Base-by-base conservation (phyloP, 1,140 invertebrate genomes). In the Psix sp. region DNA sequence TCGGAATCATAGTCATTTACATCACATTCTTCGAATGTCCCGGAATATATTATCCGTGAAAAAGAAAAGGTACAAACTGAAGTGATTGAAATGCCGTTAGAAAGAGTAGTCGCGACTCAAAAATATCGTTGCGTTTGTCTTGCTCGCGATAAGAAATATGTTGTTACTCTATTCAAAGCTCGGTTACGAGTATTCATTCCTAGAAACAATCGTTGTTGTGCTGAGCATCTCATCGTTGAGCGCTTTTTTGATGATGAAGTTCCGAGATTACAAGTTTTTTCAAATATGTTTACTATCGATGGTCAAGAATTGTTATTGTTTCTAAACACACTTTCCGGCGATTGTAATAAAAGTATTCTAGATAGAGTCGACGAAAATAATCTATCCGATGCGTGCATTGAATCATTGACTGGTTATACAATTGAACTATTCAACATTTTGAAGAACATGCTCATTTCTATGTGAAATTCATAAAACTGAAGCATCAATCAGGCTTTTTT, bases 181-280 rank as follows among this genome's bases (percentile, higher is more conserved):
- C 29, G 71, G 14, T 51, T 52, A 10, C 68, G 48, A 40, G 16
- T 79, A 18, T 71, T 72, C 36, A 66, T 77, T 36, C 68, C 74
- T 0, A 18, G 33, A 17, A 26, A 35, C 3, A 78, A 80, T 71
- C 26, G 72, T 3, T 77, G n/a, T n/a, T n/a, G 73, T 57, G 7
- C 7, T 9, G 5, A 20, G 15, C 60, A 74, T 54, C 1, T 77
- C 0, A 74, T 77, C 10, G 59, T 40, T 24, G 29, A 40, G 9
- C 72, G 67, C 0, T 65, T 77, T 17, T 76, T 56, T 51, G 16
- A 29, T 3, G 52, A 76, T 11, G 39, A 65, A 39, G 14, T 74
- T 13, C 26, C 20, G 15, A 59, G 10, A 0, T 54, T 5, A 1
- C 14, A 5, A 35, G n/a, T 68, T 49, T 29, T 26, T 54, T 59